phyloP scores from a whole-genome alignment of 2,797 vertebrate species.

The Megalops cyprinoides region DNA sequence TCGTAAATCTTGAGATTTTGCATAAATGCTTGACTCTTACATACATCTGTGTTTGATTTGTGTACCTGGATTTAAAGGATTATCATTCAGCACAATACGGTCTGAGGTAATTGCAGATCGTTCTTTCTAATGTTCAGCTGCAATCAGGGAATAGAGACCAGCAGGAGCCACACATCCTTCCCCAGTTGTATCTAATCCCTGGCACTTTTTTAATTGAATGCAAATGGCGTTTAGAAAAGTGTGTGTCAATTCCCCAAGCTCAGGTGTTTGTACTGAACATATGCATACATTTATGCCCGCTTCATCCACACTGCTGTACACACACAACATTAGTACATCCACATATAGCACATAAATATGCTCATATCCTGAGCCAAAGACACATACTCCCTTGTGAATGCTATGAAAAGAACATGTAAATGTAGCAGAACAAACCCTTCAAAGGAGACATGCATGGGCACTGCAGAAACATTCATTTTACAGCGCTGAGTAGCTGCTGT shows the following conservation, averaged over 20 bases:
- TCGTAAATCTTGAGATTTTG: background rate
- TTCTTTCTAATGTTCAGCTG: background rate
- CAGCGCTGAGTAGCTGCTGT: background rate
- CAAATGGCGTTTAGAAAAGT: constrained; percentile 12
- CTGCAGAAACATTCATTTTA: background rate
- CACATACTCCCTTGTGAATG: constrained; percentile 5
- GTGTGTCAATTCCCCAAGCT: background rate
- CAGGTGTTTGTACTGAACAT: constrained; percentile 22
- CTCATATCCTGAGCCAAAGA: constrained; percentile 10
- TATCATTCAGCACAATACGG: too few relatives aligned
- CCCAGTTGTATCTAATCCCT: background rate
- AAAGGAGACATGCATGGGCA: background rate
- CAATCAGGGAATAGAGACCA: background rate
- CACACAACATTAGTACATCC: constrained; percentile 1
- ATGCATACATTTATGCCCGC: constrained; percentile 26
- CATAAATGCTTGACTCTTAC: background rate
- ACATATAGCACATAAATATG: constrained; percentile 2
- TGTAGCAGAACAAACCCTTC: background rate
- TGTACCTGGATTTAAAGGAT: background rate
- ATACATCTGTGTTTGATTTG: background rate
- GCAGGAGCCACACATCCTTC: background rate
- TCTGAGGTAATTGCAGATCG: background rate
- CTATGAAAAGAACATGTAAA: constrained; percentile 6
- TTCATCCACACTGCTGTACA: background rate
- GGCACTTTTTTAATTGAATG: constrained; percentile 13